Percentiles rank a stretch among this genome's conserved stretches.
phyloP scores from a whole-genome alignment of 2,888 invertebrate genomes.

The Pristionchus arcanus region DNA sequence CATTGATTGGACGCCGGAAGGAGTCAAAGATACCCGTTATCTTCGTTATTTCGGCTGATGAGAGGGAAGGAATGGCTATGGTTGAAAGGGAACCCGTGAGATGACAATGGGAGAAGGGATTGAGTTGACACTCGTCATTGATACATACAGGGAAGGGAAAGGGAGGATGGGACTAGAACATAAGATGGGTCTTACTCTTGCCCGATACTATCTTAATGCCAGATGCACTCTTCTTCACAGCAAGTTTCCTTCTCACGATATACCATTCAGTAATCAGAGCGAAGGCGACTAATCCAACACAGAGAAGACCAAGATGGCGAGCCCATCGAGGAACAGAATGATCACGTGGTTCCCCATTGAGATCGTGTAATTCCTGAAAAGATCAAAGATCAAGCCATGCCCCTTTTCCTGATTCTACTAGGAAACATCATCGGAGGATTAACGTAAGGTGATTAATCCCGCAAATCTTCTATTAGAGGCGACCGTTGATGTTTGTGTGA shows the following conservation, averaged over 20 bases:
- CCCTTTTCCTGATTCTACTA: not conserved
- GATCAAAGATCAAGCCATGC: not conserved
- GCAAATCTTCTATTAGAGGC: not conserved
- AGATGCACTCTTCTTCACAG: constrained; percentile 70
- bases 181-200: constrained; percentile 75
- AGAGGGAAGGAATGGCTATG: not conserved
- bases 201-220: constrained; percentile 68
- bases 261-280: constrained; percentile 75
- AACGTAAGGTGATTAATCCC: not conserved
- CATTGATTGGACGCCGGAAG: not conserved
- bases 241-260: constrained; percentile 70
- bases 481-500: not conserved
- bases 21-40: not conserved
- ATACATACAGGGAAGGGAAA: not conserved
- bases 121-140: not conserved
- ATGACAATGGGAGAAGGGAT: not conserved
- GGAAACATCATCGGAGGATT: not conserved
- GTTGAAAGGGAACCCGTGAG: not conserved
- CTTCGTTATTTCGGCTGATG: not conserved
- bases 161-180: constrained; percentile 63
- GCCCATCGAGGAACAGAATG: constrained; percentile 73
- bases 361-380: constrained; percentile 68
- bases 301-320: constrained; percentile 68
- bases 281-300: constrained; percentile 66
- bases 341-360: constrained; percentile 67